These are phyloP conservation scores for Yponomeuta plumbellus DNA, from an alignment of 2,888 invertebrate genomes.

Conservation along the genomic window DNA sequence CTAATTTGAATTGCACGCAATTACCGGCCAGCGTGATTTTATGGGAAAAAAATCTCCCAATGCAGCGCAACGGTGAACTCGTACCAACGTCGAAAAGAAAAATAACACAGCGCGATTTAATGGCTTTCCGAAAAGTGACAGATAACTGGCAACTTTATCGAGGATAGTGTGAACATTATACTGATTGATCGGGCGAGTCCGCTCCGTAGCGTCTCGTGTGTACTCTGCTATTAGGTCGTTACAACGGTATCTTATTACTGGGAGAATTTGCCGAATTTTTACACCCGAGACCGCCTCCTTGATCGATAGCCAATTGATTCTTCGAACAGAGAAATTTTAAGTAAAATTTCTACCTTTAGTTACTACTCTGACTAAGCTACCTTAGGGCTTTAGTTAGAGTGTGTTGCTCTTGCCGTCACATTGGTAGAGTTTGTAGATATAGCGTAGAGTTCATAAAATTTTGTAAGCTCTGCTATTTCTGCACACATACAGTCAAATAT, in stretches of 20 bases:
- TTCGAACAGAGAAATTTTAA: conserved; percentile 53
- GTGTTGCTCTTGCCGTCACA: no score
- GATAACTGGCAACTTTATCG: conserved; percentile 5
- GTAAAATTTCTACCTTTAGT: conserved; percentile 20
- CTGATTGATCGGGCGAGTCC: conserved; percentile 36
- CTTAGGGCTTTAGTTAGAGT: not conserved
- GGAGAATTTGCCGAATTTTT: conserved; percentile 40
- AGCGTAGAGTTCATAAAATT: no score
- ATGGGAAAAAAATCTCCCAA: conserved; percentile 3
- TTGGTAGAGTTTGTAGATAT: no score
- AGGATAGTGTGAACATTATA: conserved; percentile 29
- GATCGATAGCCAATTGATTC: conserved; percentile 49
- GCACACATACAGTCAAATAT: no score
- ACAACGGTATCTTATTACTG: conserved; percentile 48
- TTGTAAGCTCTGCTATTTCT: no score
- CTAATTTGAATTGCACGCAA: conserved; percentile 28
- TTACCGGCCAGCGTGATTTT: conserved; percentile 24
- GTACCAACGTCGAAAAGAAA: not conserved
- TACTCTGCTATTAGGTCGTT: conserved; percentile 42
- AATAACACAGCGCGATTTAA: conserved; percentile 3
- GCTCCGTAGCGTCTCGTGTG: conserved; percentile 19
- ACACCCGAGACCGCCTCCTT: conserved; percentile 40
- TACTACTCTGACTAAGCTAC: not conserved
- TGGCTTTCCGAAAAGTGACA: conserved; percentile 18
- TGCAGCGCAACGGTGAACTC: not conserved